Conservation (phyloP, 2,113 vertebrate species). For the Crypturellus undulatus region DNA sequence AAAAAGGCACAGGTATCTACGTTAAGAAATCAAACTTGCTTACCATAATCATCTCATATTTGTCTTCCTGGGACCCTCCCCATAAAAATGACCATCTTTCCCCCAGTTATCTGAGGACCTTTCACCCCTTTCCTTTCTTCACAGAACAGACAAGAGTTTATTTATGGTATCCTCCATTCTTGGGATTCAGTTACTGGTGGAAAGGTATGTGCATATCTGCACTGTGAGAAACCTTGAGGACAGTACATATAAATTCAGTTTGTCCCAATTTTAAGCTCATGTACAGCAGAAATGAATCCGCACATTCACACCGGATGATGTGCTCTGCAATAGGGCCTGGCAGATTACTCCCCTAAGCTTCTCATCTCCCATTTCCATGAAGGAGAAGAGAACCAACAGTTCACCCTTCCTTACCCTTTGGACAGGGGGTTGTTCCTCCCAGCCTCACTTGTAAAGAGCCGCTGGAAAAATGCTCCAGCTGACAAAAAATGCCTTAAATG, state of each 20-base stretch:
- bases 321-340: background rate
- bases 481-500: background rate
- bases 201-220: fast-evolving
- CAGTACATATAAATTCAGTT: background rate
- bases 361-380: background rate
- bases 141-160: background rate
- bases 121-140: background rate
- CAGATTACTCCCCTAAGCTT: background rate
- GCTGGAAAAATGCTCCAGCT: background rate
- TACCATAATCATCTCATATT: background rate
- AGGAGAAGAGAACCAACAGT: background rate
- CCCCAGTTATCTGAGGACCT: background rate
- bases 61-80: background rate
- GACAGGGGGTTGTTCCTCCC: background rate
- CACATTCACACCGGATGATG: background rate
- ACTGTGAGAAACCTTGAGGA: background rate
- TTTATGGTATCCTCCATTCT: background rate
- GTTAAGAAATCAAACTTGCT: background rate
- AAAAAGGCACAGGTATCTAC: fast-evolving
- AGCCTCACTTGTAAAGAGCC: background rate
- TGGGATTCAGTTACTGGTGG: background rate
- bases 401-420: background rate
- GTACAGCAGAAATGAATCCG: background rate
- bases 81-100: background rate
- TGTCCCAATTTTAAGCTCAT: background rate